Conservation (phyloP, 2,113 vertebrate genomes). For the Elephantulus edwardii region DNA sequence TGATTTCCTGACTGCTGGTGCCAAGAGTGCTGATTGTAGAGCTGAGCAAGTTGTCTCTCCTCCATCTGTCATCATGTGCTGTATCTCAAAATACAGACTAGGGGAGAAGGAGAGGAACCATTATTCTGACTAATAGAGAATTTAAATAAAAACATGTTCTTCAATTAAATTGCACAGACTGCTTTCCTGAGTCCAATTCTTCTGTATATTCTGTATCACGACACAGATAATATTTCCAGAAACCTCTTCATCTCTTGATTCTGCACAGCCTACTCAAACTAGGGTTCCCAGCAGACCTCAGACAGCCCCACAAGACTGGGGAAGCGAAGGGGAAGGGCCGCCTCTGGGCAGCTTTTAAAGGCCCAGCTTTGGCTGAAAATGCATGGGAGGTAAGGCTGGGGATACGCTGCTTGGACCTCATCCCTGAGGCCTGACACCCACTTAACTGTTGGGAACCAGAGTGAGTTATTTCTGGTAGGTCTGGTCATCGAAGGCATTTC, state of each 20-base stretch:
- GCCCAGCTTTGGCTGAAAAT: neutral
- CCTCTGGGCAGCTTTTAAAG: neutral
- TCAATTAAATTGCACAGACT: neutral
- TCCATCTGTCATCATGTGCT: no score
- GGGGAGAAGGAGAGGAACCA: neutral
- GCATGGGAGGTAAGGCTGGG: neutral
- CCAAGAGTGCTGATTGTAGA: no score
- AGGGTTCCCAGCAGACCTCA: neutral
- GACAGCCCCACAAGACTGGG: neutral
- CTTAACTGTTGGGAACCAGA: neutral
- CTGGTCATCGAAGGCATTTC: neutral
- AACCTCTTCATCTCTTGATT: neutral
- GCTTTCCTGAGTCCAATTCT: neutral
- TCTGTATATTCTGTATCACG: neutral
- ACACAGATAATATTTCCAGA: neutral
- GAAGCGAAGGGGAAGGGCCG: rapidly evolving
- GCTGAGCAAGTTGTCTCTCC: no score
- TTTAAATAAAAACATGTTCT: neutral
- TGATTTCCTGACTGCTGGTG: no score
- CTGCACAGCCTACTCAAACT: neutral
- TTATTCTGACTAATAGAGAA: neutral
- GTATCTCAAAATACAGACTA: no score
- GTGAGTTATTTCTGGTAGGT: neutral
- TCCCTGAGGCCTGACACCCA: neutral
- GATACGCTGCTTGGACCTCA: neutral